Conservation (phyloP, 2,888 invertebrate genomes). For the Eupithecia subumbrata region DNA sequence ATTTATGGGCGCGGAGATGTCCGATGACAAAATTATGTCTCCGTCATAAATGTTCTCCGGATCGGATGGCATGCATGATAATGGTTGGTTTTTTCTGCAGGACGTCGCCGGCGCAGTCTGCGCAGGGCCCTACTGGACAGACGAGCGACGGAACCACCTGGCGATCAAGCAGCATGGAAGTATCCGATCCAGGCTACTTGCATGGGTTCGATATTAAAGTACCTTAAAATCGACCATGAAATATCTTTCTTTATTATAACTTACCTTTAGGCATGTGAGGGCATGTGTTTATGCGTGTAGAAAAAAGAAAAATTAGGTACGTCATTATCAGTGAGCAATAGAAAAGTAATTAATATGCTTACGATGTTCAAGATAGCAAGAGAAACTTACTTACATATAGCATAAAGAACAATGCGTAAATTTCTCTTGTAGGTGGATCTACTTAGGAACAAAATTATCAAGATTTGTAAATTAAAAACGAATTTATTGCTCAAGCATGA, state of each 20-base stretch:
- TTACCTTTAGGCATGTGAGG: not conserved
- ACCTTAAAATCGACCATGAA: not conserved
- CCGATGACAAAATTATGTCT: constrained; percentile 67
- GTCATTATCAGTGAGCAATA: not conserved
- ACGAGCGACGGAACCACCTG: constrained; percentile 1
- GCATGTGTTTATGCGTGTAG: not conserved
- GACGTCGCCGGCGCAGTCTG: constrained; percentile 53
- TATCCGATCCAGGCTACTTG: not conserved
- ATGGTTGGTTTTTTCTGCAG: constrained; percentile 61
- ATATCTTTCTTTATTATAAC: not conserved
- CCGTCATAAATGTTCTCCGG: constrained; percentile 64
- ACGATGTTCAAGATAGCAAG: not conserved
- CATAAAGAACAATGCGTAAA: not conserved
- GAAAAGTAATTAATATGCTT: not conserved
- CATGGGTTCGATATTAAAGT: not conserved
- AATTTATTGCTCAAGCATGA: not conserved
- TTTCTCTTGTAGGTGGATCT: not conserved
- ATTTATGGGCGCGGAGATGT: constrained; percentile 59
- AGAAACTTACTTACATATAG: not conserved
- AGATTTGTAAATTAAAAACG: not conserved
- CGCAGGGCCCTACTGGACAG: constrained; percentile 10
- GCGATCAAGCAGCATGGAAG: not conserved
- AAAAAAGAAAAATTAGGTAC: not conserved
- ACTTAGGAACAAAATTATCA: not conserved
- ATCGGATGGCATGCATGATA: constrained; percentile 65